Conservation (phyloP, 1,140 invertebrate genomes). For the Epicauta chinensis region DNA sequence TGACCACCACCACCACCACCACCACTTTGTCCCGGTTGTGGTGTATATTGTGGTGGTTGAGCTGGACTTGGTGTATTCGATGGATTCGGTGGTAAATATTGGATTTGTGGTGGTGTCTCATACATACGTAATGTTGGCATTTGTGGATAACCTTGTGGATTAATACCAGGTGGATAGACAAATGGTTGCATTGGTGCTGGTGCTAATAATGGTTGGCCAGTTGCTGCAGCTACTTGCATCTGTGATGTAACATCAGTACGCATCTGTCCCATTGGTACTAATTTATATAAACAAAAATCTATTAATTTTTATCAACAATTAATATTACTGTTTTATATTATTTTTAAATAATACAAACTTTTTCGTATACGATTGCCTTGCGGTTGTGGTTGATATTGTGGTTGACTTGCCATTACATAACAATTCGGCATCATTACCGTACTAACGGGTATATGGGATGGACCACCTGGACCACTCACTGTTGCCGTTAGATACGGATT, state of each 20-base stretch:
- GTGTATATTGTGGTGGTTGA: constrained; percentile 53
- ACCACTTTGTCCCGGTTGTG: constrained; percentile 52
- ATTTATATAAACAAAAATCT: neutral
- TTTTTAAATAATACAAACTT: constrained; percentile 24
- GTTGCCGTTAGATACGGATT: constrained; percentile 36
- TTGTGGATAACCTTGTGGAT: constrained; percentile 57
- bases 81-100: constrained; percentile 58
- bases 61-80: constrained; percentile 58
- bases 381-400: constrained; percentile 37
- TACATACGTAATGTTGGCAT: constrained; percentile 55
- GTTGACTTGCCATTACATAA: constrained; percentile 35
- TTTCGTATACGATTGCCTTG: constrained; percentile 38
- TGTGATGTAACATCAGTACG: constrained; percentile 57
- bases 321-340: neutral
- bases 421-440: constrained; percentile 35
- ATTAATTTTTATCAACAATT: no score
- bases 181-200: constrained; percentile 61
- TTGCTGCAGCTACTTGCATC: constrained; percentile 70
- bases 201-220: constrained; percentile 75
- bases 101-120: constrained; percentile 51
- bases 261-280: constrained; percentile 56
- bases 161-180: constrained; percentile 45
- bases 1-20: no score
- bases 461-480: constrained; percentile 30
- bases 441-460: constrained; percentile 38